Evolutionary conservation across 2,888 invertebrate genomes (phyloP), one percentile per base, ranked within the genome.

Genomic region (Trypoxylon attenuatum): DNA sequence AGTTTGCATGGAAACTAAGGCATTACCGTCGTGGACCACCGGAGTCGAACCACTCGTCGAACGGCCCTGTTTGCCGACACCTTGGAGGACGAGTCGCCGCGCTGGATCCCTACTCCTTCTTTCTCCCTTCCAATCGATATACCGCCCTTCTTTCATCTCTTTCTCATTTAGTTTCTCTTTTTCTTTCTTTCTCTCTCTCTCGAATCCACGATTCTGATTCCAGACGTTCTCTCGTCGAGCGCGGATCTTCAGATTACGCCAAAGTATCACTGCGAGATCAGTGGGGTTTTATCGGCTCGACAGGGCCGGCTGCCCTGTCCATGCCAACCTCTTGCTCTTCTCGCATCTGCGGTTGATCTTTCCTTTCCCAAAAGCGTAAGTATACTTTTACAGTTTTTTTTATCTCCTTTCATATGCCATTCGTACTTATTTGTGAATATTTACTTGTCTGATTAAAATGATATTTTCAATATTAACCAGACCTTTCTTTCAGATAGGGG

Each of bases 1-100:
- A 80, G 84, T 84, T 84, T 84, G 84, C 83, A 84, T 84, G 83
- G 84, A 83, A 84, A 84, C 84, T 84, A 82, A 82, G 84, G 84
- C 82, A 84, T 84, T 84, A 84, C 78, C 76, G 73, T 66, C 58
- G 53, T 58, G 82, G 84, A 84, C 84, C 84, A 84, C 84, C 84
- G 80, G 83, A 83, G 84, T 83, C 81, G 84, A 79, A 79, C 78
- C 82, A 82, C 83, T 82, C 83, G 83, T 82, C 83, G 82, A 80
- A 81, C 79, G 80, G 79, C 74, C 80, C 81, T 81, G 80, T 80
- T 81, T 80, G 81, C 81, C 81, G 81, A 81, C 81, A 82, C 81
- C 81, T 82, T 71, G 73, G 78, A 71, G 75, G 68, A 76, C 77
- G 77, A 73, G 73, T 76, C 72, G 64, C 50, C 42, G 59, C 72